Evolutionary conservation across 2,888 invertebrate species (phyloP), one percentile per base, ranked within the genome.

Genomic region (Ectemnius continuus): DNA sequence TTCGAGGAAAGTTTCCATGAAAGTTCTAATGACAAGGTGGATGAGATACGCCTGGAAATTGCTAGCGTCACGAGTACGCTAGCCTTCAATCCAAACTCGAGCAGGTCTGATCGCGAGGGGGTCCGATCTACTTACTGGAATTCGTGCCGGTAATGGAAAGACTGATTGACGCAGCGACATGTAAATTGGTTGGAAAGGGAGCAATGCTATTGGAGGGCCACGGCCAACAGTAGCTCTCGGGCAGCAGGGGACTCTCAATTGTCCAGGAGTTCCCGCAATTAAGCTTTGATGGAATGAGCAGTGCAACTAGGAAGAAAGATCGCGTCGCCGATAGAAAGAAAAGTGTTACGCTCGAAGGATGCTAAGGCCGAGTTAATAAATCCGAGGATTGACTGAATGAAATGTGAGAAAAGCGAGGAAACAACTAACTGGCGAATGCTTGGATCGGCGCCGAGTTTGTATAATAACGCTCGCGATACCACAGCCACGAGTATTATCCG

Each of bases 1-100:
- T 6, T 58, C 64, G 62, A 71, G 70, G 81, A 82, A 82, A 81
- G 76, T 78, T 73, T 64, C 66, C 67, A 73, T 66, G 71, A 80
- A 73, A 73, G 59, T 62, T 48, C 64, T 69, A 80, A 69, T 70
- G 67, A 63, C 62, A 62, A 48, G 68, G 3, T 3, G 61, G 48
- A 58, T 52, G 67, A 48, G 52, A 28, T 52, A 46, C 64, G n/a
- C 28, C 26, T n/a, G 0, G 26, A 60, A 60, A 60, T 28, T 26
- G 28, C 13, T 28, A n/a, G 36, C 23, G n/a, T 18, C 20, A 8
- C 36, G 36, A 36, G 36, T 11, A 11, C 2, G 36, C 11, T 36
- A 11, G 36, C 36, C 36, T 36, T 36, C 36, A 36, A 36, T 8
- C 1, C 36, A 8, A 6, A 36, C 36, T 36, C 1, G 6, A 11